Evolutionary conservation across 2,888 invertebrate genomes (phyloP).

Genomic region (Drosophila conformis): DNA sequence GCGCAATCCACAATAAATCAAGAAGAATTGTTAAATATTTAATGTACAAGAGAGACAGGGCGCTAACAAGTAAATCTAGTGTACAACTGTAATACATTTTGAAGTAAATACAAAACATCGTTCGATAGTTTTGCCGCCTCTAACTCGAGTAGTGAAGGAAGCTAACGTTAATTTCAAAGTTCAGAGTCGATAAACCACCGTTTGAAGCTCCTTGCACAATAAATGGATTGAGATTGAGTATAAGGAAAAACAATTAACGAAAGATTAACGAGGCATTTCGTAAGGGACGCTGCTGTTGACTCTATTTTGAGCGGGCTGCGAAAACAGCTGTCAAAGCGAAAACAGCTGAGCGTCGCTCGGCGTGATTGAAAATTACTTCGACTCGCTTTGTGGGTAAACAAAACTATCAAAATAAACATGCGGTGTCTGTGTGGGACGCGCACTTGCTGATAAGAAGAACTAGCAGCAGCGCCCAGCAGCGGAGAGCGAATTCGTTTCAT

Average conservation of each 20-base stretch:
- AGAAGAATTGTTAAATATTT: not conserved
- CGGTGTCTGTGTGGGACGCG: conserved; percentile 62
- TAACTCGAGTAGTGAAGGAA: not conserved
- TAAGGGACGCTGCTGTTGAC: not conserved
- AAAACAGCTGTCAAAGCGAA: conserved; percentile 31
- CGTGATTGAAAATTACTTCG: conserved; percentile 22
- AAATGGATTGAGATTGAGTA: not conserved
- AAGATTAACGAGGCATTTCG: not conserved
- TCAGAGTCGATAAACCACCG: not conserved
- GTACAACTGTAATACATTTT: not conserved
- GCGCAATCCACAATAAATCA: not conserved
- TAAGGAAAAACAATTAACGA: not conserved
- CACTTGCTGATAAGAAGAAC: conserved; percentile 66
- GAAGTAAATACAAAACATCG: too few species aligned
- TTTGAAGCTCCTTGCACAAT: not conserved
- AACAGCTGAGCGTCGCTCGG: conserved; percentile 43
- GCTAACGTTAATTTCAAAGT: conserved; percentile 16
- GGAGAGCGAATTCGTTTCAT: conserved; percentile 24
- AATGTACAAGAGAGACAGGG: not conserved
- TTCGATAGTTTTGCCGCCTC: conserved; percentile 19
- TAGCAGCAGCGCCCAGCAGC: conserved; percentile 27
- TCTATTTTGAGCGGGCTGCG: not conserved
- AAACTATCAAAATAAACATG: conserved; percentile 56
- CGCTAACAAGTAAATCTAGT: not conserved
- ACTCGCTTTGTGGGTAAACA: conserved; percentile 46